phyloP scores from a whole-genome alignment of 2,113 vertebrate genomes.

The Gasterosteus aculeatus region DNA sequence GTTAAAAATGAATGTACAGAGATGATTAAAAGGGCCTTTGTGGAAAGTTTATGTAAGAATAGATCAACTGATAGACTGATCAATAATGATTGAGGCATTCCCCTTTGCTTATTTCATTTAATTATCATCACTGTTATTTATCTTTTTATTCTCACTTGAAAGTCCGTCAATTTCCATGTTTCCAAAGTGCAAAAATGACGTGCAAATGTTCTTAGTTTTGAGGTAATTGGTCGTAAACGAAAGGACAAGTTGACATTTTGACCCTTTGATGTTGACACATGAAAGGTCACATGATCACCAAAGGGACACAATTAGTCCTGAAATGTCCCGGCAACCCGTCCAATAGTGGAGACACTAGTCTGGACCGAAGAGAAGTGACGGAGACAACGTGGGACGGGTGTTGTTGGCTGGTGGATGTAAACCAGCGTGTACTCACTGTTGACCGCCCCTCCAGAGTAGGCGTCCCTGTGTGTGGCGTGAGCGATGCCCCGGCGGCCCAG shows the following conservation, averaged over 20 bases:
- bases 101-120: too few relatives aligned
- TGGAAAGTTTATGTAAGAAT: too few relatives aligned
- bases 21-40: too few relatives aligned
- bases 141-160: background rate
- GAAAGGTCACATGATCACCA: background rate
- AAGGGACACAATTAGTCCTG: background rate
- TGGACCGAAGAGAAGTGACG: background rate
- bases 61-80: too few relatives aligned
- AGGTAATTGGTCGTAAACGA: background rate
- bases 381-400: background rate
- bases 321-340: background rate
- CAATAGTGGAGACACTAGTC: background rate
- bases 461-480: constrained; percentile 86
- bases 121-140: too few relatives aligned
- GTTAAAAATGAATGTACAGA: too few relatives aligned
- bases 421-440: constrained; percentile 81
- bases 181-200: too few relatives aligned
- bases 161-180: background rate
- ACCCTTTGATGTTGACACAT: background rate
- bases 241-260: too few relatives aligned
- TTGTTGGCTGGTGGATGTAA: background rate
- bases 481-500: constrained; percentile 82
- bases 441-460: constrained; percentile 85
- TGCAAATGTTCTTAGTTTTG: background rate
- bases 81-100: too few relatives aligned